Evolutionary conservation across 1,140 invertebrate genomes (phyloP), one percentile per base, ranked within the genome.

Genomic region (Caenorhabditis remanei): DNA sequence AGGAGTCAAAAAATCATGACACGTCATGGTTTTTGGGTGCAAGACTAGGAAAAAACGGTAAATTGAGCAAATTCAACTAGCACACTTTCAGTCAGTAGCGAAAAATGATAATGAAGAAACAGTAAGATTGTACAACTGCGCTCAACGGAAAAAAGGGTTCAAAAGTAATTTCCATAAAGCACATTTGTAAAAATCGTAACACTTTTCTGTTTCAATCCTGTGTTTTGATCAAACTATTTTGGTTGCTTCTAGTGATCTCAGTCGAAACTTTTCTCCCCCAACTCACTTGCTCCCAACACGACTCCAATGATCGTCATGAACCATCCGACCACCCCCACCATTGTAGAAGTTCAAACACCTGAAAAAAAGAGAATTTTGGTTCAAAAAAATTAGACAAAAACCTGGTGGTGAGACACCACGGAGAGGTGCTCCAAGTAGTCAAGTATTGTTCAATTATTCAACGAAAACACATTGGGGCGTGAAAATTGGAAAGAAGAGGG

Each of bases 291-390:
- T 50, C 46, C 71, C 9, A 50, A 46, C 9, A 50, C 71, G n/a
- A 24, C 46, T 24, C 43, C 71, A 48, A 79, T 79, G n/a, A 50
- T 50, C 46, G 71, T n/a, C 46, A 79, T 21, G 9, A 79, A 50
- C 46, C 43, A 79, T 48, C 21, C 71, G 21, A 50, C 71, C 46
- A 79, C 71, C 71, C 71, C 24, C 46, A 16, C 71, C 71, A 79
- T 79, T 79, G 43, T 50, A 43, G 46, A 14, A 50, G 71, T 43
- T 79, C 71, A 79, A 50, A 79, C 43, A 48, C 46, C 71, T 79
- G 21, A 50, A 79, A 71, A 32, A 67, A 32, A 16, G 16, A 32
- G 21, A 61, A 3, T 21, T 61, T 65, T 19, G 24, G n/a, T 32
- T 32, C 1, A 32, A 40, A 79, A 40, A 79, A 50, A 32, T 63